These are phyloP conservation scores for Condylostylus longicornis DNA, from an alignment of 1,140 invertebrate genomes.

Conservation along the genomic window DNA sequence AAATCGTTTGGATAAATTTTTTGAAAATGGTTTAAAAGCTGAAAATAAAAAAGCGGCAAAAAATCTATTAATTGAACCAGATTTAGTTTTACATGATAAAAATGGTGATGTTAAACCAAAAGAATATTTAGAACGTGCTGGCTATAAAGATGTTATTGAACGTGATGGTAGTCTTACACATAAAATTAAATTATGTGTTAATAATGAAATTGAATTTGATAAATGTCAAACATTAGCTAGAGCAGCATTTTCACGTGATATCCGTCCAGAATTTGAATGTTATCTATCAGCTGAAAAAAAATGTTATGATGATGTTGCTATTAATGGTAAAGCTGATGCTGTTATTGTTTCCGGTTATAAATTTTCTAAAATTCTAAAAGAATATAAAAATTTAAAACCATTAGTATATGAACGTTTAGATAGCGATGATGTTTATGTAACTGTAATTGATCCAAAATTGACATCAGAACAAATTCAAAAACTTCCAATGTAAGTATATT, in stretches of 20 bases:
- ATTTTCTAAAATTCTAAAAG: slow-evolving; percentile 15
- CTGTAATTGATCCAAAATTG: slow-evolving; percentile 15
- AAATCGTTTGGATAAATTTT: slow-evolving; percentile 24
- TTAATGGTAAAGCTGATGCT: slow-evolving; percentile 17
- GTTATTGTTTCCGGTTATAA: slow-evolving; percentile 5
- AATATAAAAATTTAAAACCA: slow-evolving; percentile 15
- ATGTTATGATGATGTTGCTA: slow-evolving; percentile 51
- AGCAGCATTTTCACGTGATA: slow-evolving; percentile 54
- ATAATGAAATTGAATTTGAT: slow-evolving; percentile 38
- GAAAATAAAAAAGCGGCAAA: slow-evolving; percentile 22
- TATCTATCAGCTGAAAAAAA: slow-evolving; percentile 36
- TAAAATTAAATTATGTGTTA: slow-evolving; percentile 42
- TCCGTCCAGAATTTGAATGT: slow-evolving; percentile 54
- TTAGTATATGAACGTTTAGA: slow-evolving; percentile 20
- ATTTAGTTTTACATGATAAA: slow-evolving; percentile 44
- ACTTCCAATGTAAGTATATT: slow-evolving; percentile 18
- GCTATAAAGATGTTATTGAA: slow-evolving; percentile 66
- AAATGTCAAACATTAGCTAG: slow-evolving; percentile 51
- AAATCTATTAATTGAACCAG: slow-evolving; percentile 40
- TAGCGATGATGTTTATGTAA: slow-evolving; percentile 19
- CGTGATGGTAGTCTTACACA: slow-evolving; percentile 32
- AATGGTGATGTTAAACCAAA: slow-evolving; percentile 42
- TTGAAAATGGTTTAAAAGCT: slow-evolving; percentile 22
- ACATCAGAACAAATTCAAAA: slow-evolving; percentile 16
- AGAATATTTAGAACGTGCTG: slow-evolving; percentile 49